Evolutionary conservation across 1,140 invertebrate genomes (phyloP).

Genomic region (Branchinecta lindahli): DNA sequence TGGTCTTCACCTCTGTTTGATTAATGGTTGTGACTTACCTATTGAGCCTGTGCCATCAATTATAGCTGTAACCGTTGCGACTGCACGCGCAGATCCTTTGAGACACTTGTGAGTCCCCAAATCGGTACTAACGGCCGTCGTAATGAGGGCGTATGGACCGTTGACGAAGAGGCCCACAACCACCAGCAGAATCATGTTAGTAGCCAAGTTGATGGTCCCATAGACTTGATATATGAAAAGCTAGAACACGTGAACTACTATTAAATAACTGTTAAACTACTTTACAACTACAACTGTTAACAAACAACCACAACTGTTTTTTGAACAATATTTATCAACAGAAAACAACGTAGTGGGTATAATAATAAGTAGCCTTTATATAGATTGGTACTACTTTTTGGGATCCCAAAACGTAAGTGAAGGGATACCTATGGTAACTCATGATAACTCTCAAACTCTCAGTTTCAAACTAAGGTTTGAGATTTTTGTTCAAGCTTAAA

Average conservation of each 20-base stretch:
- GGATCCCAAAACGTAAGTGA: too few species aligned
- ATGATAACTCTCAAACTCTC: too few species aligned
- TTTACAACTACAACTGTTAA: conserved; percentile 11
- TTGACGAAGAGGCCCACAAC: conserved; percentile 71
- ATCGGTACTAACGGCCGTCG: conserved; percentile 87
- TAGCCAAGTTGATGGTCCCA: conserved; percentile 41
- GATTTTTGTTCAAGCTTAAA: too few species aligned
- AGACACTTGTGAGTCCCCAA: conserved; percentile 73
- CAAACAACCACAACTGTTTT: conserved; percentile 23
- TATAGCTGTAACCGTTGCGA: conserved; percentile 90
- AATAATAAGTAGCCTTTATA: background rate
- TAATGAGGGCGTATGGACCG: conserved; percentile 88
- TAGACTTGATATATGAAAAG: conserved; percentile 59
- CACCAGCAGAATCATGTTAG: conserved; percentile 55
- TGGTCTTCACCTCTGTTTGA: too few species aligned
- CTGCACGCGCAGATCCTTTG: conserved; percentile 65
- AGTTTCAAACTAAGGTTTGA: too few species aligned
- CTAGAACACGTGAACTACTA: conserved; percentile 35
- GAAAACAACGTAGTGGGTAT: conserved; percentile 16
- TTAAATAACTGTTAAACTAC: too few species aligned
- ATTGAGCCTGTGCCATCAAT: conserved; percentile 92
- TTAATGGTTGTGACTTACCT: conserved; percentile 34
- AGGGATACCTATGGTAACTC: too few species aligned
- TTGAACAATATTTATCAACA: conserved; percentile 13
- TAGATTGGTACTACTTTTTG: too few species aligned